Conservation (phyloP, 2,797 vertebrate species). For the Poecile montanus region DNA sequence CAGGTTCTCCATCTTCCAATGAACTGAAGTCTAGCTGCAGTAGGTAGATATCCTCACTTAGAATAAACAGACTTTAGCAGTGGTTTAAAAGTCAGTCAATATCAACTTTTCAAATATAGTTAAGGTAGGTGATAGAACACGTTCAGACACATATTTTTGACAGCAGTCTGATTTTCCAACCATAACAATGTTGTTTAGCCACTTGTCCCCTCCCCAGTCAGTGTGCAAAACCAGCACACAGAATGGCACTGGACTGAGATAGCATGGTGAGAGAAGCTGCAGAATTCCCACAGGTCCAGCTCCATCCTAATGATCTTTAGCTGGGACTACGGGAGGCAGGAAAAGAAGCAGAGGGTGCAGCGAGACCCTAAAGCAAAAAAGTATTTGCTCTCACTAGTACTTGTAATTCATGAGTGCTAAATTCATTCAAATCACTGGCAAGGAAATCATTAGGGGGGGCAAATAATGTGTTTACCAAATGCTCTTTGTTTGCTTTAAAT, state of each 20-base stretch:
- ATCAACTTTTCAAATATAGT: background rate
- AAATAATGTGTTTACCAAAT: background rate
- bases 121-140: background rate
- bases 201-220: background rate
- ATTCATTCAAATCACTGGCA: background rate
- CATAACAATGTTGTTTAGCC: background rate
- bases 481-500: background rate
- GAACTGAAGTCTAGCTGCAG: background rate
- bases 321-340: rapidly evolving
- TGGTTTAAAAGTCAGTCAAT: background rate
- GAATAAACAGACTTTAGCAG: background rate
- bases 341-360: background rate
- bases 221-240: background rate
- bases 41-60: background rate
- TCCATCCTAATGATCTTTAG: background rate
- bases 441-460: rapidly evolving
- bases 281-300: background rate
- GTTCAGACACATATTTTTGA: background rate
- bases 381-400: background rate
- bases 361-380: background rate
- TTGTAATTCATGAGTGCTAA: background rate
- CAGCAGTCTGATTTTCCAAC: background rate
- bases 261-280: rapidly evolving
- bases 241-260: rapidly evolving
- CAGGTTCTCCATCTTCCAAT: background rate